phyloP scores from a whole-genome alignment of 2,797 vertebrate genomes.

The Cyclura pinguis region DNA sequence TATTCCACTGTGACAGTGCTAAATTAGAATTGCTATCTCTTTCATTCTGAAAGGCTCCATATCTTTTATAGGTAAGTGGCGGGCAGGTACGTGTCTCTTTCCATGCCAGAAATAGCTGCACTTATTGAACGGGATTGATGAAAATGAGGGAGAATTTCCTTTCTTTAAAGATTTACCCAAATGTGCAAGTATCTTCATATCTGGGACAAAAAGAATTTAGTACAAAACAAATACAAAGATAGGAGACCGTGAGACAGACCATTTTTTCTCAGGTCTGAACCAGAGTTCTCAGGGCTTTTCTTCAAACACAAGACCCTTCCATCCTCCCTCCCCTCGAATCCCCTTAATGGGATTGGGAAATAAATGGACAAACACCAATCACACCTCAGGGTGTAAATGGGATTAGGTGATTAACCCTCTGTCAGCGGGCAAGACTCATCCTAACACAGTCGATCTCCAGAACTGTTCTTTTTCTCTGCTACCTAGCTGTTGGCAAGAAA shows the following conservation, averaged over 20 bases:
- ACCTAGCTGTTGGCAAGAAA: neutral
- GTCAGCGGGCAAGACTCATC: neutral
- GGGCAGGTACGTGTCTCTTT: no score
- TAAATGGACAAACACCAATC: slow-evolving; percentile 27
- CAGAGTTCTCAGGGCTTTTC: neutral
- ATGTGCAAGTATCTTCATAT: neutral
- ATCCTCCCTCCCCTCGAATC: neutral
- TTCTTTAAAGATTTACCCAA: no score
- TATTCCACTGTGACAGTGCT: no score
- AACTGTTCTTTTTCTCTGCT: neutral
- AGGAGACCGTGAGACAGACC: neutral
- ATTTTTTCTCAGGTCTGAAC: neutral
- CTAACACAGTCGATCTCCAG: neutral
- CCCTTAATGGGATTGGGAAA: slow-evolving; percentile 28
- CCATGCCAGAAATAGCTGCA: no score
- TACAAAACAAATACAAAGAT: neutral
- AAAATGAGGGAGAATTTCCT: no score
- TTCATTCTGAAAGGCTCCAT: no score
- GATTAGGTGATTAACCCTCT: slow-evolving; percentile 27
- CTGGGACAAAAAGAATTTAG: neutral
- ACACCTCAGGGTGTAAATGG: slow-evolving; percentile 26
- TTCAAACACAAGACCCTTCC: neutral
- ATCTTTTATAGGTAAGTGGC: no score
- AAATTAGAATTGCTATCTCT: no score
- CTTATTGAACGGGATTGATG: no score